Percentiles rank a stretch among this genome's conserved stretches.
phyloP scores from a whole-genome alignment of 2,113 vertebrate species.

The Callithrix jacchus region DNA sequence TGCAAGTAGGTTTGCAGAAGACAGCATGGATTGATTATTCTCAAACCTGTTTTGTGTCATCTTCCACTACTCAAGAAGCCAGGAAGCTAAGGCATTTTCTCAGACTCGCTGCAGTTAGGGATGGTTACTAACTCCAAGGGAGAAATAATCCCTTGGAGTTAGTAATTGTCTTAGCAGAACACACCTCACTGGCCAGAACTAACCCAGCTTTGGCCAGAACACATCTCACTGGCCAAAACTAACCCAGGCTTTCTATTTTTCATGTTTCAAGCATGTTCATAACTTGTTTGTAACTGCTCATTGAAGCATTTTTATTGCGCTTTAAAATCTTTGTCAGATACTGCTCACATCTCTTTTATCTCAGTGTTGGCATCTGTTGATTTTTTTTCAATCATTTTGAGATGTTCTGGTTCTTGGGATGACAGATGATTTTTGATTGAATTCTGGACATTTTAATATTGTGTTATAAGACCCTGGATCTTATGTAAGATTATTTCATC shows the following conservation, averaged over 20 bases:
- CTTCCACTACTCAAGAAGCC: too few species aligned
- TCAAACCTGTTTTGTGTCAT: too few species aligned
- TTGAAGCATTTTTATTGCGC: neutral
- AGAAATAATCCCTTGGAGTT: too few species aligned
- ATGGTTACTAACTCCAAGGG: too few species aligned
- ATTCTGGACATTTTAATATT: neutral
- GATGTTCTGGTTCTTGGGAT: neutral
- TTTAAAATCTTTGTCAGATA: neutral
- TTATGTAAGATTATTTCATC: neutral
- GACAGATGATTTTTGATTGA: neutral
- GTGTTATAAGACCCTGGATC: neutral
- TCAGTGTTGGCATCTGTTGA: too few species aligned
- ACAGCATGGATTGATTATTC: too few species aligned
- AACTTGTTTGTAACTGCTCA: neutral
- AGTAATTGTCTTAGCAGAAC: too few species aligned
- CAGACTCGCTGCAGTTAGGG: fast-evolving
- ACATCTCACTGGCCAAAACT: too few species aligned
- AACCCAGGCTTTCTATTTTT: neutral
- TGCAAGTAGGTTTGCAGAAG: neutral
- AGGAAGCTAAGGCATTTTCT: neutral
- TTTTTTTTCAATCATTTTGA: neutral
- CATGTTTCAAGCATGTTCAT: neutral
- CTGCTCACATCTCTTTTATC: neutral
- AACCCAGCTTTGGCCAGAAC: neutral
- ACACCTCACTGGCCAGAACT: too few species aligned